Evolutionary conservation across 1,140 invertebrate genomes (phyloP), one percentile per base, ranked within the genome.

Genomic region (Anoplolepis gracilipes): DNA sequence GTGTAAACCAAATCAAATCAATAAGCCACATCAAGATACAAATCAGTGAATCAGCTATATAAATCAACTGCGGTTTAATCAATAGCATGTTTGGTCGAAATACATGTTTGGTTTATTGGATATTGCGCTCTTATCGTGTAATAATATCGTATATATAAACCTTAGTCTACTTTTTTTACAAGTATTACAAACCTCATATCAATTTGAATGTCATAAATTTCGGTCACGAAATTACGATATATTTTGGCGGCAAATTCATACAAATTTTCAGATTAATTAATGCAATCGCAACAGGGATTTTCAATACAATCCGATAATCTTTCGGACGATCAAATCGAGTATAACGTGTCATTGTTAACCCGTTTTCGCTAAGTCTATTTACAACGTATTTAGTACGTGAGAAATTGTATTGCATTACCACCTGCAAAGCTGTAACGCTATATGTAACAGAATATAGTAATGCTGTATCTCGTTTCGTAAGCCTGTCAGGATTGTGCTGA

Each of bases 191-290:
- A 57, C 59, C 28, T 39, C 8, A n/a, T 82, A 70, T 81, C 7
- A 46, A 73, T 59, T 59, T 22, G 16, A 72, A 33, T 59, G n/a
- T 3, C 36, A 72, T 42, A 72, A 72, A 59, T 59, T 39, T 46
- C 33, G n/a, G n/a, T 11, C n/a, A 36, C 3, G 8, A 16, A 65
- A 78, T 65, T 53, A 25, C 46, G n/a, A 73, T 42, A 33, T 25
- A 28, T 57, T 69, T 72, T 11, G 3, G 4, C 64, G 77, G 28
- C 30, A 11, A 33, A 59, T 22, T 59, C 10, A 22, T 33, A 59
- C 59, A 55, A 73, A 53, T 72, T 72, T 73, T 69, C 3, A 42
- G 13, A 82, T 82, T 61, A 73, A 72, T 82, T 82, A 82, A 72
- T 72, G 28, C 13, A 33, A 49, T 49, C 16, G 13, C 25, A 25